phyloP scores from a whole-genome alignment of 2,888 invertebrate species.

The Nephrotoma flavescens region DNA sequence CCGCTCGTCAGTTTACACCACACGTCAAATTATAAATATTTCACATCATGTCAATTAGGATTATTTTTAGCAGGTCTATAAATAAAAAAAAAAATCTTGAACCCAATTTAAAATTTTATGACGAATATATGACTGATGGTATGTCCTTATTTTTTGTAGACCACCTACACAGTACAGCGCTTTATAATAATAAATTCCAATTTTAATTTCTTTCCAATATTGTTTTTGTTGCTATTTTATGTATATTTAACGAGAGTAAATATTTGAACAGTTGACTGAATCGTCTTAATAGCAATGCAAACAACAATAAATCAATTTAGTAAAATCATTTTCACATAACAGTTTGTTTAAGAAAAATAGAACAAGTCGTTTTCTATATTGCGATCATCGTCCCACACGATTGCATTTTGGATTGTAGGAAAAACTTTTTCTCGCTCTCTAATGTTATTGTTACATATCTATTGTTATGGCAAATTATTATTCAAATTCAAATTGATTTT shows the following conservation, averaged over 20 bases:
- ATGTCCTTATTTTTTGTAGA: background rate
- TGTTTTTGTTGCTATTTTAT: background rate
- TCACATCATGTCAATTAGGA: background rate
- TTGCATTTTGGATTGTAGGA: background rate
- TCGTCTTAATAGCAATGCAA: background rate
- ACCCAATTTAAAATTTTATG: background rate
- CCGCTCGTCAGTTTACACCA: background rate
- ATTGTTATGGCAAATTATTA: too few relatives aligned
- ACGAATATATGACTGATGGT: background rate
- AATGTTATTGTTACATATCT: background rate
- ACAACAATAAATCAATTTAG: background rate
- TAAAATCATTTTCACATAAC: background rate
- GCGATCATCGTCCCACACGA: background rate
- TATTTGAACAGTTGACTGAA: background rate
- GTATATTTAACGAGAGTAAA: background rate
- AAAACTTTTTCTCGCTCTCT: background rate
- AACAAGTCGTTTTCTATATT: background rate
- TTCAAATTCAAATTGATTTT: too few relatives aligned
- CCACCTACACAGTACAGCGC: background rate
- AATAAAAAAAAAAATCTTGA: background rate
- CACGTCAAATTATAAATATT: background rate
- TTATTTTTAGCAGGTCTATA: background rate
- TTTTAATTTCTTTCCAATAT: background rate
- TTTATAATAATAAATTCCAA: background rate
- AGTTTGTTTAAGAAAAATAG: background rate